Evolutionary conservation across 2,113 vertebrate genomes (phyloP), one percentile per base, ranked within the genome.

Genomic region (Aplodontia rufa): DNA sequence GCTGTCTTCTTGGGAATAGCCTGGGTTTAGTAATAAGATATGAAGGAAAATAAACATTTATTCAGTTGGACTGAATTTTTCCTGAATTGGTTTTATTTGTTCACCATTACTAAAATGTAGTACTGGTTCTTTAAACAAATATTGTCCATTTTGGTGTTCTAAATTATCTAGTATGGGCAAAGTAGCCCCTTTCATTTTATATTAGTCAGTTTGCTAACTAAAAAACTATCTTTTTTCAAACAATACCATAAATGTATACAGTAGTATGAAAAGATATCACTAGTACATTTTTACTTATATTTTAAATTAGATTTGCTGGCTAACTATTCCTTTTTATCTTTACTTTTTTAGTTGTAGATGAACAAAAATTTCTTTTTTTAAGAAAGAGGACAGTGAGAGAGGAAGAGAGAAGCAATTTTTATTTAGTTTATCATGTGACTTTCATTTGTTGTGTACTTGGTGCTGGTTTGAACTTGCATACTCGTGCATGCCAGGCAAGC

Each of bases 251-350:
- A 89, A 80, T 10, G 76, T 16, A 75, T 35, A 28, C 1, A 76
- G 13, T 69, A 58, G 84, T 35, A 20, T 68, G 75, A n/a, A n/a
- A 87, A 83, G 53, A 72, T 22, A 69, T 47, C 83, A 2, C 58
- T 84, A 40, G 30, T 58, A n/a, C 35, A 45, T 42, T 72, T 93
- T 87, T 93, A 87, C 13, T 66, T 91, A 87, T 0, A 30, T 80
- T 88, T 96, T 87, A 95, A 82, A 5, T 97, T 88, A 51, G 19
- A 82, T 95, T 88, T 97, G 22, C 42, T 95, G 8, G 22, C 82
- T 51, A 87, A 9, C 32, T 66, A 35, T 66, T 60, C 58, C 28
- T 60, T 60, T 86, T 95, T 93, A 20, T 91, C 90, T n/a, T n/a
- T n/a, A n/a, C n/a, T n/a, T n/a, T n/a, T n/a, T n/a, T n/a, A n/a